Evolutionary conservation across 2,888 invertebrate genomes (phyloP).

Genomic region (Dorcus parallelipipedus): DNA sequence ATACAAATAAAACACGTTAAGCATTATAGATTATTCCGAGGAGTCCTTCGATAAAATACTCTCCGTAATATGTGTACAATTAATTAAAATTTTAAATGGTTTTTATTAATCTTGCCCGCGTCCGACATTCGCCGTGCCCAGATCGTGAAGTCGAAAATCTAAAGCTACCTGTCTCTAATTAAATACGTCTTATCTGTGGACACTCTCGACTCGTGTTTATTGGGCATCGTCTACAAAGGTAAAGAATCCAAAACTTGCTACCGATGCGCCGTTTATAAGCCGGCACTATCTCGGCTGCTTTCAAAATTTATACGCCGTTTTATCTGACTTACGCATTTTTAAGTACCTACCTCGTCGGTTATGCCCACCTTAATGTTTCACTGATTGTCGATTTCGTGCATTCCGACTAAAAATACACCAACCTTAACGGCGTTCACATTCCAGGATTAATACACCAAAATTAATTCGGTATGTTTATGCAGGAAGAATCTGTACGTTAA

Average conservation of each 20-base stretch:
- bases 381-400: conserved; percentile 17
- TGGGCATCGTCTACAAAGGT: conserved; percentile 25
- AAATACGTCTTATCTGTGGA: conserved; percentile 23
- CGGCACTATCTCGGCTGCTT: conserved; percentile 23
- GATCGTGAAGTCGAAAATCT: conserved; percentile 19
- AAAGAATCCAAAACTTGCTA: conserved; percentile 29
- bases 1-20: conserved; percentile 12
- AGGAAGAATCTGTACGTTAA: no score
- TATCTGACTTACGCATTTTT: conserved; percentile 23
- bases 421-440: background rate
- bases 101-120: conserved; percentile 18
- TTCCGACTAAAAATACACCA: conserved; percentile 4
- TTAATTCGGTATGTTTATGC: no score
- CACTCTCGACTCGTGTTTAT: conserved; percentile 15
- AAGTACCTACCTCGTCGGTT: conserved; percentile 4
- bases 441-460: no score
- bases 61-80: conserved; percentile 20
- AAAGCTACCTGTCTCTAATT: conserved; percentile 25
- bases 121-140: background rate
- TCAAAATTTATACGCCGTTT: conserved; percentile 21
- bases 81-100: conserved; percentile 22
- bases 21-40: conserved; percentile 15
- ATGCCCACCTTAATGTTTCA: conserved; percentile 13
- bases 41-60: conserved; percentile 16
- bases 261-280: conserved; percentile 25